phyloP scores from a whole-genome alignment of 2,888 invertebrate species.

The Craniophora ligustri region DNA sequence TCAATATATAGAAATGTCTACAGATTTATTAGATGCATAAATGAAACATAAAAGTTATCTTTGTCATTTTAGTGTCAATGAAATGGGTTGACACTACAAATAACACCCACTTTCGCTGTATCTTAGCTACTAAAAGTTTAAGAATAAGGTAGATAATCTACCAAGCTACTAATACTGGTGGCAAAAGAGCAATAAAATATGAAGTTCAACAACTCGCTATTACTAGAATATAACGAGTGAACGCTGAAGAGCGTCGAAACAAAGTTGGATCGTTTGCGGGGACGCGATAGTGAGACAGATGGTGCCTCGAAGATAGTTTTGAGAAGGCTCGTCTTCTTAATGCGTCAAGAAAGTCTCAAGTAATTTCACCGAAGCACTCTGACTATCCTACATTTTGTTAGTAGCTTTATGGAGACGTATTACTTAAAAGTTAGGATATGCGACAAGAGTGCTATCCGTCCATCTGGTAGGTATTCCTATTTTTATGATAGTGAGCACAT shows the following conservation, averaged over 20 bases:
- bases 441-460: constrained; percentile 8
- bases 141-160: constrained; percentile 1
- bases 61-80: too few species aligned
- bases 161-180: constrained; percentile 2
- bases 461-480: neutral
- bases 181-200: constrained; percentile 47
- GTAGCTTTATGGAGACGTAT: constrained; percentile 40
- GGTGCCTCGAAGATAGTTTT: constrained; percentile 70
- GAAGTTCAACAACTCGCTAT: constrained; percentile 49
- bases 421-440: constrained; percentile 37
- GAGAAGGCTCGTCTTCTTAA: constrained; percentile 63
- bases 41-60: too few species aligned
- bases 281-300: constrained; percentile 70
- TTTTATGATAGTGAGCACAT: neutral
- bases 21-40: too few species aligned
- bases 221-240: constrained; percentile 61
- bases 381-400: constrained; percentile 41
- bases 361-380: constrained; percentile 58
- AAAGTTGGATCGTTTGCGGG: constrained; percentile 74
- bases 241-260: constrained; percentile 58
- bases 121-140: too few species aligned
- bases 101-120: too few species aligned
- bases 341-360: constrained; percentile 67
- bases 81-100: too few species aligned
- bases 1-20: too few species aligned